These are phyloP conservation scores for Carterocephalus palaemon DNA, from an alignment of 2,888 invertebrate species.

Conservation along the genomic window DNA sequence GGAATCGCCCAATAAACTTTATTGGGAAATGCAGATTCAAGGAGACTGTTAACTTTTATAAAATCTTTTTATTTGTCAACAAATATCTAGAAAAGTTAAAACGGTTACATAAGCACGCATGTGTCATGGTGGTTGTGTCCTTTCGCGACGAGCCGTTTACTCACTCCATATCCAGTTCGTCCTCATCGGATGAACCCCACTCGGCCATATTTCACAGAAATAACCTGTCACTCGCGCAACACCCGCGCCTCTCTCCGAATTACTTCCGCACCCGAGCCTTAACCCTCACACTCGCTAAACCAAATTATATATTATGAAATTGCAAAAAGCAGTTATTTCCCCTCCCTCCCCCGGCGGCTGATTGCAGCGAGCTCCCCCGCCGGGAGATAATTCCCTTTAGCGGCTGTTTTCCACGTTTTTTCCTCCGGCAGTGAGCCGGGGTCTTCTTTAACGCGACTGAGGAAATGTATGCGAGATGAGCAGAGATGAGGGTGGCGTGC, in stretches of 20 bases:
- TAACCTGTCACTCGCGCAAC: conserved; percentile 24
- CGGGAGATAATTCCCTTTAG: conserved; percentile 30
- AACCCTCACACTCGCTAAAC: conserved; percentile 24
- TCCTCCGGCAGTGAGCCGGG: conserved; percentile 16
- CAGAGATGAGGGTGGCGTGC: conserved; percentile 9
- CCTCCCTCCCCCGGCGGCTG: conserved; percentile 18
- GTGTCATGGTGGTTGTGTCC: background rate
- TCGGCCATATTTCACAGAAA: conserved; percentile 21
- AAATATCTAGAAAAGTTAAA: too few species aligned
- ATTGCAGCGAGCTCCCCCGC: conserved; percentile 28
- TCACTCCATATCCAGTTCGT: conserved; percentile 5
- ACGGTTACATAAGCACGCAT: conserved; percentile 1
- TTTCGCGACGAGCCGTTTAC: too few species aligned
- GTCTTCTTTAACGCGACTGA: conserved; percentile 9
- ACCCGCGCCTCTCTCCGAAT: conserved; percentile 19
- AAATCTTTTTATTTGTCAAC: too few species aligned
- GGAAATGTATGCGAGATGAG: conserved; percentile 15
- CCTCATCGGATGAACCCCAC: conserved; percentile 13
- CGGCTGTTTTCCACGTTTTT: conserved; percentile 30
- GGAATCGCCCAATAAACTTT: conserved; percentile 1
- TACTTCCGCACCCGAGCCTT: conserved; percentile 22
- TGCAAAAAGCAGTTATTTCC: conserved; percentile 30
- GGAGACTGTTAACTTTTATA: background rate
- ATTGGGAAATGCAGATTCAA: background rate
- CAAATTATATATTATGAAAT: conserved; percentile 36